Conservation (phyloP, 2,113 vertebrate genomes). For the Stigmatopora nigra region DNA sequence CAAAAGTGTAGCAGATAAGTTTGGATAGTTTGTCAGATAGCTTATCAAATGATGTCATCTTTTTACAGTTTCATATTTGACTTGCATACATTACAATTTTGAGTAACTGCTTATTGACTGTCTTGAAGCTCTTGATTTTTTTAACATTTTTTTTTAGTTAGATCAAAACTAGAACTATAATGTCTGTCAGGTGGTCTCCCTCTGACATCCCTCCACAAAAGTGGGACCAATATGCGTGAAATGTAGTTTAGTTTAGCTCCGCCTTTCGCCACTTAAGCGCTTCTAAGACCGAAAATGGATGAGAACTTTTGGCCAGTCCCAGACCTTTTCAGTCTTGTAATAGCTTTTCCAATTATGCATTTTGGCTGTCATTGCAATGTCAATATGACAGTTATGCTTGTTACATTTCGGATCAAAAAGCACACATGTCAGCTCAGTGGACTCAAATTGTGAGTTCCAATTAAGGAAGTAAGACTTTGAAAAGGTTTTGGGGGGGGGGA, state of each 20-base stretch:
- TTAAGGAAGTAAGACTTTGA: constrained; percentile 18
- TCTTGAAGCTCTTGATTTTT: background rate
- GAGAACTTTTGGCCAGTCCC: background rate
- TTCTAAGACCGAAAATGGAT: background rate
- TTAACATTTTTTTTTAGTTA: too few relatives aligned
- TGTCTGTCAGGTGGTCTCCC: background rate
- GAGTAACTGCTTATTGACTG: too few relatives aligned
- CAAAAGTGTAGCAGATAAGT: too few relatives aligned
- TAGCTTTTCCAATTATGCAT: background rate
- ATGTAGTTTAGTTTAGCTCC: background rate
- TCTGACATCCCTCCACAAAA: background rate
- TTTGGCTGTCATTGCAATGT: background rate
- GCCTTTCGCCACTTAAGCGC: background rate
- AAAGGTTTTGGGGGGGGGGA: constrained; percentile 14
- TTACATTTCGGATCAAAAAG: background rate
- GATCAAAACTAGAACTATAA: background rate
- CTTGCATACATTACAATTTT: too few relatives aligned
- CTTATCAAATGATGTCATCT: too few relatives aligned
- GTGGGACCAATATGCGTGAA: background rate
- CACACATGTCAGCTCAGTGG: background rate
- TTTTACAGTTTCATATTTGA: too few relatives aligned
- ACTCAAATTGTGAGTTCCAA: background rate
- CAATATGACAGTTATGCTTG: background rate
- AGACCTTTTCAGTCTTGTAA: background rate
- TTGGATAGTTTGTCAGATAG: too few relatives aligned